Evolutionary conservation across 2,888 invertebrate genomes (phyloP).

Genomic region (Drosophila mercatorum): DNA sequence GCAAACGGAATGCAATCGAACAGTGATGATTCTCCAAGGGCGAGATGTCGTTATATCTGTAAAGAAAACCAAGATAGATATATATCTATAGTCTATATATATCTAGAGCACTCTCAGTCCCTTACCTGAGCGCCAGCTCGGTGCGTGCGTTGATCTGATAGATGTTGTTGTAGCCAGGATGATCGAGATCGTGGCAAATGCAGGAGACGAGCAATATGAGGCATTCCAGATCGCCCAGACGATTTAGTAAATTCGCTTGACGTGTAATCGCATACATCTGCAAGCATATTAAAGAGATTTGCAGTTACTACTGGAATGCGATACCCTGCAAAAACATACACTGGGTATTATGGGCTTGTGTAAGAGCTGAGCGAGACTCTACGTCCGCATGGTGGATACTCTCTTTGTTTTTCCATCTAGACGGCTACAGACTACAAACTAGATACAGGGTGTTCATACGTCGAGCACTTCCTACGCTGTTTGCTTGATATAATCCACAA

Average conservation of each 20-base stretch:
- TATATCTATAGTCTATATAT: not conserved
- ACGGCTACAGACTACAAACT: too few species aligned
- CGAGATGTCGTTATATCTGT: slow-evolving; percentile 92
- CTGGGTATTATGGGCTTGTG: too few species aligned
- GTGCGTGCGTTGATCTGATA: slow-evolving; percentile 94
- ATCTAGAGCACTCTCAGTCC: not conserved
- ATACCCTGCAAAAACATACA: too few species aligned
- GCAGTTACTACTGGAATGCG: not conserved
- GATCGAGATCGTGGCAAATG: slow-evolving; percentile 92
- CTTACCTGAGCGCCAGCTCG: slow-evolving; percentile 89
- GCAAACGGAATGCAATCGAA: slow-evolving; percentile 92
- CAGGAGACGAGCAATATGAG: slow-evolving; percentile 91
- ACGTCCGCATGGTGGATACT: not conserved
- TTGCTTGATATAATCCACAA: not conserved
- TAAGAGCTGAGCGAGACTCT: too few species aligned
- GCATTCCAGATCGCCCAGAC: slow-evolving; percentile 90
- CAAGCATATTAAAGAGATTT: not conserved
- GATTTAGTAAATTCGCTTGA: slow-evolving; percentile 89
- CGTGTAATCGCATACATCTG: slow-evolving; percentile 93
- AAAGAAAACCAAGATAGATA: not conserved
- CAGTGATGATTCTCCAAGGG: slow-evolving; percentile 94
- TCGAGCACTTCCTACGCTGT: not conserved
- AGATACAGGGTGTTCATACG: not conserved
- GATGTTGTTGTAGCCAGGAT: slow-evolving; percentile 91
- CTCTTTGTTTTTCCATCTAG: too few species aligned